Evolutionary conservation across 2,113 vertebrate species (phyloP).

Genomic region (Triplophysa siluroides): DNA sequence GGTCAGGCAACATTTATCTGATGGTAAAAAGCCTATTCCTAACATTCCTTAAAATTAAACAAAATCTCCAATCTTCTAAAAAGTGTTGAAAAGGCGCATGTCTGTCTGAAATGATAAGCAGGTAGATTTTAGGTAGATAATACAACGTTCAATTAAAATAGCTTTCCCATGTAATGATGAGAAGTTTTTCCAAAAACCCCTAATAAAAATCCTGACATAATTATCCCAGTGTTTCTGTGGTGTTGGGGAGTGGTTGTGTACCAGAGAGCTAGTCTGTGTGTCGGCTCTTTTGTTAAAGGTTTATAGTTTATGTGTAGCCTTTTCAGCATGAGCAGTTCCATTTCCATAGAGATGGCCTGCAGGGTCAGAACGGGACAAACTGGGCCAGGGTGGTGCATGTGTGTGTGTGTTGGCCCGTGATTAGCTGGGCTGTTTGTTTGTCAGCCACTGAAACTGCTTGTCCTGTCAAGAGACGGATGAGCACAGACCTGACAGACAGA

Average conservation of each 20-base stretch:
- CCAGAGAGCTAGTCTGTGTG: constrained; percentile 5
- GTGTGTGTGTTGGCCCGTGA: constrained; percentile 46
- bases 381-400: constrained; percentile 42
- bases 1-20: constrained; percentile 44
- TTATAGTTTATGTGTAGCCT: constrained; percentile 53
- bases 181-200: no score
- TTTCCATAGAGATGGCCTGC: constrained; percentile 54
- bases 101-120: background rate
- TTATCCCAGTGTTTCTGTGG: background rate
- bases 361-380: constrained; percentile 49
- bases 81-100: background rate
- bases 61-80: background rate
- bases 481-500: constrained; percentile 51
- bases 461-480: constrained; percentile 57
- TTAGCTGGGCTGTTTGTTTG: constrained; percentile 59
- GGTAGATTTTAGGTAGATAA: background rate
- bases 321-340: constrained; percentile 48
- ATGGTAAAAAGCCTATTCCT: background rate
- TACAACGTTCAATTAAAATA: no score
- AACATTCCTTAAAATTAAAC: constrained; percentile 11
- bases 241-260: constrained; percentile 21
- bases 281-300: constrained; percentile 48
- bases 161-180: no score
- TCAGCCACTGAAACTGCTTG: constrained; percentile 54
- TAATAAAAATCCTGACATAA: background rate